Evolutionary conservation across 2,888 invertebrate species (phyloP), one percentile per base, ranked within the genome.

Genomic region (Anticlea derivata): DNA sequence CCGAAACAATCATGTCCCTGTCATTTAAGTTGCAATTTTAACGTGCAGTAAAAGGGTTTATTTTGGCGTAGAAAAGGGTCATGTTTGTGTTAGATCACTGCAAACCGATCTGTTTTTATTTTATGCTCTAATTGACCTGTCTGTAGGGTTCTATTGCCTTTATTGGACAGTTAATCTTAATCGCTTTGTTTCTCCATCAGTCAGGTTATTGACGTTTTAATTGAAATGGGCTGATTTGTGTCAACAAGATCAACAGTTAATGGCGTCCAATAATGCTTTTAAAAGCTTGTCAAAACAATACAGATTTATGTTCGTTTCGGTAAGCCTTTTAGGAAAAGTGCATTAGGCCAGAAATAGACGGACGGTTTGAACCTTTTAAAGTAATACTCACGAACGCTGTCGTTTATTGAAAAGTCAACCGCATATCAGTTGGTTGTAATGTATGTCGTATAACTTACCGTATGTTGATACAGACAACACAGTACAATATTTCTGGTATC

Each of bases 161-260:
- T 24, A 6, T 26, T 17, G 10, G 7, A 31, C 61, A 59, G 55
- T 69, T 70, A 63, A 67, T 66, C 63, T 58, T 29, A 37, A 50
- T 29, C 46, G 40, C 43, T 50, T 50, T 44, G 49, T 57, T 52
- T 50, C 17, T 24, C 22, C 44, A 47, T 44, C 48, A 38, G 44
- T 58, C 54, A 55, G 33, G 26, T 34, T 52, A 63, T 66, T 63
- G 66, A 51, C 65, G 43, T 54, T 29, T 45, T 66, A 66, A 70
- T 70, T 73, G 65, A 65, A 65, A 55, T 45, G 62, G 63, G 62
- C 60, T 59, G 65, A 70, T 66, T 68, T 64, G 66, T 56, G 49
- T 58, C 56, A 50, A 59, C 53, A 45, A 51, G 54, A 60, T 63
- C 48, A 57, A 44, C 44, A 38, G 38, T 31, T 52, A 62, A 61